phyloP scores from a whole-genome alignment of 2,113 vertebrate genomes.

The Amphilophus citrinellus region DNA sequence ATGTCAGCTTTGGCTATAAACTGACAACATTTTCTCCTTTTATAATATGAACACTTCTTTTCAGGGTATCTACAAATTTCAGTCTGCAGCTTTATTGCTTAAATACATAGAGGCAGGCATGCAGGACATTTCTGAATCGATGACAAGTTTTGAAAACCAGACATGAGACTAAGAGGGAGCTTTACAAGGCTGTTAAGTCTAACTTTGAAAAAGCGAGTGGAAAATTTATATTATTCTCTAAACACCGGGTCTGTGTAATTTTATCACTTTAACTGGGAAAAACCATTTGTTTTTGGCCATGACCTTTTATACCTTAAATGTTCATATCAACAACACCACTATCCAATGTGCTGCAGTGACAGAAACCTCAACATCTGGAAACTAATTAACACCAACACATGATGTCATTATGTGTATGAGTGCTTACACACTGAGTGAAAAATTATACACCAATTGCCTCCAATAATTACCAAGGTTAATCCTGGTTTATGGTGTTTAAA shows the following conservation, averaged over 20 bases:
- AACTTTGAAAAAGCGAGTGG: background rate
- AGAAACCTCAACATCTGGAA: conserved; percentile 60
- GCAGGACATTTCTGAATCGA: background rate
- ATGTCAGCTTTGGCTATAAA: background rate
- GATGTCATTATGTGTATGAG: conserved; percentile 32
- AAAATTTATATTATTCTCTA: background rate
- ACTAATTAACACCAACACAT: conserved; percentile 54
- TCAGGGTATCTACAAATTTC: background rate
- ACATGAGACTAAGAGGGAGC: background rate
- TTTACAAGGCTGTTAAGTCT: background rate
- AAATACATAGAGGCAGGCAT: background rate
- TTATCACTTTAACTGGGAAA: background rate
- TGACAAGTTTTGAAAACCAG: background rate
- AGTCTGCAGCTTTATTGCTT: background rate
- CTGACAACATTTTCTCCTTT: accelerated
- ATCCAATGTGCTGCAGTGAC: conserved; percentile 17
- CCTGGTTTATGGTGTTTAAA: background rate
- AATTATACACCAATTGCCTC: conserved; percentile 24
- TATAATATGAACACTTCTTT: background rate
- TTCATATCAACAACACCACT: conserved; percentile 51
- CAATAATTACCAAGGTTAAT: conserved; percentile 21
- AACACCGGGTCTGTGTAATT: background rate
- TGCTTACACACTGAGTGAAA: conserved; percentile 25
- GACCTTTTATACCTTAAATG: conserved; percentile 11
- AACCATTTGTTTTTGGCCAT: background rate